Conservation (phyloP, 2,888 invertebrate genomes). For the Drosophila kambysellisi region DNA sequence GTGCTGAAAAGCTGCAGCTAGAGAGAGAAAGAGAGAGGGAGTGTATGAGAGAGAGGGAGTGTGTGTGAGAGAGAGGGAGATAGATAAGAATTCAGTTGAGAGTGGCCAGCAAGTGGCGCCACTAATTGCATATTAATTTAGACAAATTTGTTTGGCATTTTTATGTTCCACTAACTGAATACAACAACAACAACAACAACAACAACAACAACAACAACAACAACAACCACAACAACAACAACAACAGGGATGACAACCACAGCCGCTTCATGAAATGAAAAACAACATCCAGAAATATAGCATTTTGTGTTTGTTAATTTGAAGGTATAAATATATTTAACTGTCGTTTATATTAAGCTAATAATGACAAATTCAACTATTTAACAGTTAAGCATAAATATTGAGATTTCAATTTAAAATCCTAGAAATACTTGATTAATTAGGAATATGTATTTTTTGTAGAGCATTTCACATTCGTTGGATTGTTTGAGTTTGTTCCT, state of each 20-base stretch:
- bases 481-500: too few species aligned
- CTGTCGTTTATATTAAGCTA: not conserved
- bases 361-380: not conserved
- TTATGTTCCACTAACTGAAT: slow-evolving; percentile 13
- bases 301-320: not conserved
- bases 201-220: slow-evolving; percentile 3
- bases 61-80: not conserved
- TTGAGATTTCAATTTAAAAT: not conserved
- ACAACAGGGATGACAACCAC: not conserved
- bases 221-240: slow-evolving; percentile 14
- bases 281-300: not conserved
- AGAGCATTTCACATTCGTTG: slow-evolving; percentile 1
- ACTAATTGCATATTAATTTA: slow-evolving; percentile 68
- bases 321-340: not conserved
- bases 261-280: not conserved
- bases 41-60: not conserved
- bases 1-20: slow-evolving; percentile 38
- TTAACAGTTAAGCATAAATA: not conserved
- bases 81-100: not conserved
- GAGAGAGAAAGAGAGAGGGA: not conserved
- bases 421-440: not conserved
- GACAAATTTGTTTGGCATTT: slow-evolving; percentile 56
- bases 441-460: not conserved
- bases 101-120: slow-evolving; percentile 44
- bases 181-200: slow-evolving; percentile 12